These are phyloP conservation scores for Egretta garzetta DNA, from an alignment of 2,113 vertebrate species.

Conservation along the genomic window DNA sequence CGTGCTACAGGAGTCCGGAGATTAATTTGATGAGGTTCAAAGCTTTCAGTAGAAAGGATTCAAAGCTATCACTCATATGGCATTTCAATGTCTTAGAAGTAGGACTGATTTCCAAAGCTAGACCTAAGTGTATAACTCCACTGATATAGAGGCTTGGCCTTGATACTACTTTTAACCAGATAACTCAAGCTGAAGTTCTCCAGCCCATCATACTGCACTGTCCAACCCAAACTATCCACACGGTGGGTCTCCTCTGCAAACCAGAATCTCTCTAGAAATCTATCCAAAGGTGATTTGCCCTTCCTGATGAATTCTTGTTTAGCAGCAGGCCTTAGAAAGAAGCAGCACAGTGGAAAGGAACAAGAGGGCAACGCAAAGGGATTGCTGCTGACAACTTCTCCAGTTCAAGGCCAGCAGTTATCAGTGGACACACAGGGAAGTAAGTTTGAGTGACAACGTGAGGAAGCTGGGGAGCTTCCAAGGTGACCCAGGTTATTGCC, in stretches of 20 bases:
- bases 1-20: background rate
- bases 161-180: background rate
- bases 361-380: rapidly evolving
- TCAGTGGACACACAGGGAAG: background rate
- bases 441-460: background rate
- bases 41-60: background rate
- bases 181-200: background rate
- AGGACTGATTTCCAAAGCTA: background rate
- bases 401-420: background rate
- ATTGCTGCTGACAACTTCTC: background rate
- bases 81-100: background rate
- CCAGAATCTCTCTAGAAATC: background rate
- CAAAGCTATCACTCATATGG: background rate
- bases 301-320: background rate
- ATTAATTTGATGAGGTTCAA: background rate
- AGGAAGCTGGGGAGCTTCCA: background rate
- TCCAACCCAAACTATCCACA: background rate
- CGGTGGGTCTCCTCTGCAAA: background rate
- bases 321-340: background rate
- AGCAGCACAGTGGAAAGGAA: background rate
- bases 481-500: background rate
- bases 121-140: background rate
- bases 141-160: background rate
- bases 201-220: background rate
- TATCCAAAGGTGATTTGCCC: background rate